These are phyloP conservation scores for Trematocara unimaculatum DNA, from an alignment of 2,113 vertebrate species.

Conservation along the genomic window DNA sequence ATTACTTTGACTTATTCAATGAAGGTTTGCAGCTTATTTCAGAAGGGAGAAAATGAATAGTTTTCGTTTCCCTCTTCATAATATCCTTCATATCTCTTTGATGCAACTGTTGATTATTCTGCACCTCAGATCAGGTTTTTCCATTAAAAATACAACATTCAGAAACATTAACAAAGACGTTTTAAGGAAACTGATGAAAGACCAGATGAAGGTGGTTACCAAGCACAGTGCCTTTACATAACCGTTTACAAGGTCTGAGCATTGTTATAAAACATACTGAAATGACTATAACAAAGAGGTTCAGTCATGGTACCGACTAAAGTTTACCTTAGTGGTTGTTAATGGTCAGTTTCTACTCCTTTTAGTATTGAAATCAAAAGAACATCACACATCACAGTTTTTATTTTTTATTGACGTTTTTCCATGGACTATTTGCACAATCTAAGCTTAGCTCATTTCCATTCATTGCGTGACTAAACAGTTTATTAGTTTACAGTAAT, in stretches of 20 bases:
- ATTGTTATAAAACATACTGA: background rate
- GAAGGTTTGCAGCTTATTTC: background rate
- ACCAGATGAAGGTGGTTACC: background rate
- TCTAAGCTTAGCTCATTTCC: slow-evolving; percentile 41
- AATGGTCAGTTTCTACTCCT: background rate
- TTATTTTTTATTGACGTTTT: slow-evolving; percentile 35
- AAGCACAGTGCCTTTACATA: background rate
- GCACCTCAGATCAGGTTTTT: background rate
- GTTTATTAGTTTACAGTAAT: slow-evolving; percentile 29
- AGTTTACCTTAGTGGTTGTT: background rate
- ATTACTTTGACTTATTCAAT: background rate
- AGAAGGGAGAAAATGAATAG: background rate
- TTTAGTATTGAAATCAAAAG: background rate
- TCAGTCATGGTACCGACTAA: background rate
- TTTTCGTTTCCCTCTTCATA: background rate
- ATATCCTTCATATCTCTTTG: background rate
- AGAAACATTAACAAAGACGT: background rate
- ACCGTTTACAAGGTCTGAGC: background rate
- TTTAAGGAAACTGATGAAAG: background rate
- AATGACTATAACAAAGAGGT: background rate
- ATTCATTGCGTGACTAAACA: slow-evolving; percentile 21
- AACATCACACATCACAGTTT: background rate
- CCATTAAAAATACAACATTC: background rate
- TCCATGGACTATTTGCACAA: slow-evolving; percentile 32
- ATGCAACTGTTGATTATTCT: background rate